Percentiles rank a stretch among this genome's conserved stretches.
These are phyloP conservation scores for Ahaetulla prasina DNA, from an alignment of 2,113 vertebrate species.

Conservation along the genomic window DNA sequence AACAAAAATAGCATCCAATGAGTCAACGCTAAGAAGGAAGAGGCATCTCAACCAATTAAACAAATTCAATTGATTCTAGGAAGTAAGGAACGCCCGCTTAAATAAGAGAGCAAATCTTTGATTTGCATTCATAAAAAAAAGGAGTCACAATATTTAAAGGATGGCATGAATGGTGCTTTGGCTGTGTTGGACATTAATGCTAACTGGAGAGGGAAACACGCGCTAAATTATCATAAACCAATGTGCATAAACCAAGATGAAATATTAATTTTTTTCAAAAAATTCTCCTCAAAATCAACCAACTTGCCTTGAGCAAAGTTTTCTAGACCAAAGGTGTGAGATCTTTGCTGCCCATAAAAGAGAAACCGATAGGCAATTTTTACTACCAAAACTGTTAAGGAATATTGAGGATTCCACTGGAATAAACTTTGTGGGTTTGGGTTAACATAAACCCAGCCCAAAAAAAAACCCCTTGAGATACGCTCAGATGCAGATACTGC, in stretches of 20 bases:
- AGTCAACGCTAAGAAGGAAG: background rate
- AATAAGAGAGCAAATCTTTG: background rate
- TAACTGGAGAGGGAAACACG: too few species aligned
- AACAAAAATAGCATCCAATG: background rate
- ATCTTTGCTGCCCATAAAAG: background rate
- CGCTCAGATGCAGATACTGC: background rate
- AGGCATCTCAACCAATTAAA: background rate
- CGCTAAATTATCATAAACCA: background rate
- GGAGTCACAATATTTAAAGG: background rate
- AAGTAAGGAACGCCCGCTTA: background rate
- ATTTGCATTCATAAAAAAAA: background rate
- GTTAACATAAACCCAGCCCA: background rate
- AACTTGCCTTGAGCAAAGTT: background rate
- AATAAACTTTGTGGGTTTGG: too few species aligned
- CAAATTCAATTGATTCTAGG: background rate
- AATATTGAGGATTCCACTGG: background rate
- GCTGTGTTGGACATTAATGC: background rate
- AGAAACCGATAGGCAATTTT: background rate
- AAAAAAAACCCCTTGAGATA: background rate
- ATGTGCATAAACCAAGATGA: background rate
- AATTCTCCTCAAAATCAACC: constrained; percentile 18
- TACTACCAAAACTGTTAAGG: too few species aligned
- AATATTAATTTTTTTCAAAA: background rate
- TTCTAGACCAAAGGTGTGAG: background rate
- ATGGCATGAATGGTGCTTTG: background rate